Conservation (phyloP, 35 echinoderm and acorn worm species). For the Apostichopus californicus region DNA sequence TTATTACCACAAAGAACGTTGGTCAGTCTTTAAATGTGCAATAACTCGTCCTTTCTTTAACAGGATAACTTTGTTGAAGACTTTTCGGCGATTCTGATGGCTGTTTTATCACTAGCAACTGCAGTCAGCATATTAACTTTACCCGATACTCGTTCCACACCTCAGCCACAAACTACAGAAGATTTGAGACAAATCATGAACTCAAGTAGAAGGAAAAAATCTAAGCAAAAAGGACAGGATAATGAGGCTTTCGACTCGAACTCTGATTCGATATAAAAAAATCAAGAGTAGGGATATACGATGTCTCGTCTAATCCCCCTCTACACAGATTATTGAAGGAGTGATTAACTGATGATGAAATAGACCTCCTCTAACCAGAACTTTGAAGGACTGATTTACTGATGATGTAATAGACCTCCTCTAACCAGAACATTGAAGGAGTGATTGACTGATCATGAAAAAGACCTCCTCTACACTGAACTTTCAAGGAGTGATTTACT, state of each 20-base stretch:
- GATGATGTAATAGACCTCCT: too few relatives aligned
- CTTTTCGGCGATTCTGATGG: background rate
- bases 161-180: conserved; percentile 4
- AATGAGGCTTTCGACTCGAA: background rate
- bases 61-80: background rate
- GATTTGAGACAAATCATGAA: conserved; percentile 11
- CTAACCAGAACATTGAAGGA: too few relatives aligned
- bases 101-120: background rate
- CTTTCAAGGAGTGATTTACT: too few relatives aligned
- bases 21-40: background rate
- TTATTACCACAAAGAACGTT: background rate
- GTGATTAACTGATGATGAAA: too few relatives aligned
- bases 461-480: too few relatives aligned
- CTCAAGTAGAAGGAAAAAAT: background rate
- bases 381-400: too few relatives aligned
- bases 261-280: too few relatives aligned
- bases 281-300: too few relatives aligned
- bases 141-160: background rate
- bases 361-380: too few relatives aligned
- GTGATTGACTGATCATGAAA: too few relatives aligned
- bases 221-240: background rate
- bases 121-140: background rate
- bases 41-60: background rate
- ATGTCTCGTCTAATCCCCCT: too few relatives aligned
- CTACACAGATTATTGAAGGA: too few relatives aligned